Evolutionary conservation across 2,888 invertebrate genomes (phyloP).

Genomic region (Bruchidius siliquastri): DNA sequence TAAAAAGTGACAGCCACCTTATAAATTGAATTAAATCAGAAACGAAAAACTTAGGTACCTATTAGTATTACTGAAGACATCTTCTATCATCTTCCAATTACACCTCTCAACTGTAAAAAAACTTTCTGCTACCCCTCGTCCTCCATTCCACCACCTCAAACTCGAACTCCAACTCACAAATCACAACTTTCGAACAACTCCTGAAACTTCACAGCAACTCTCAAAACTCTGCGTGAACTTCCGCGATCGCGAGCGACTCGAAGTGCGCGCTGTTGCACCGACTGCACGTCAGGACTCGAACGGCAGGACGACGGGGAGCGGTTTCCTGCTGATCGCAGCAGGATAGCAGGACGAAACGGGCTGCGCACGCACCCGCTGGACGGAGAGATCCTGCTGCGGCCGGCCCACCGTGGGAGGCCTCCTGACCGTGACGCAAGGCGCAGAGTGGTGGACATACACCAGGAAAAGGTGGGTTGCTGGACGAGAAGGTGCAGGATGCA

Average conservation of each 20-base stretch:
- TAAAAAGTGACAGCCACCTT: too few relatives aligned
- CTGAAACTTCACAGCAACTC: neutral
- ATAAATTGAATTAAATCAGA: too few relatives aligned
- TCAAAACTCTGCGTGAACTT: neutral
- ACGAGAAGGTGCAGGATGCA: neutral
- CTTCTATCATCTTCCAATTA: slow-evolving; percentile 22
- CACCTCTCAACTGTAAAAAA: neutral
- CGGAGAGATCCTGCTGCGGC: neutral
- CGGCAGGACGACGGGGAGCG: slow-evolving; percentile 31
- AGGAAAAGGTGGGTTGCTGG: neutral
- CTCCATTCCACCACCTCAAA: neutral
- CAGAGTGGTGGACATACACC: neutral
- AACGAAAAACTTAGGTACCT: neutral
- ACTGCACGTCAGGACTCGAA: slow-evolving; percentile 34
- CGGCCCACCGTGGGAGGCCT: slow-evolving; percentile 18
- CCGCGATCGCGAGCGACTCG: slow-evolving; percentile 27
- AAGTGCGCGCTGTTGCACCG: slow-evolving; percentile 29
- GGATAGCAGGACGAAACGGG: slow-evolving; percentile 24
- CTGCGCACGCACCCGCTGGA: slow-evolving; percentile 46
- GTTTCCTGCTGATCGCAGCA: slow-evolving; percentile 11
- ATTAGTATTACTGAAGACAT: slow-evolving; percentile 17
- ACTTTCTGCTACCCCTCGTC: neutral
- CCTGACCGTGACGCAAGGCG: neutral
- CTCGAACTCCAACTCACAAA: neutral
- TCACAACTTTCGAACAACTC: neutral